A percentile compares a stretch with the other conserved stretches of the same genome.
These are phyloP conservation scores for Aethes cnicana DNA, from an alignment of 2,888 invertebrate genomes.

Conservation along the genomic window DNA sequence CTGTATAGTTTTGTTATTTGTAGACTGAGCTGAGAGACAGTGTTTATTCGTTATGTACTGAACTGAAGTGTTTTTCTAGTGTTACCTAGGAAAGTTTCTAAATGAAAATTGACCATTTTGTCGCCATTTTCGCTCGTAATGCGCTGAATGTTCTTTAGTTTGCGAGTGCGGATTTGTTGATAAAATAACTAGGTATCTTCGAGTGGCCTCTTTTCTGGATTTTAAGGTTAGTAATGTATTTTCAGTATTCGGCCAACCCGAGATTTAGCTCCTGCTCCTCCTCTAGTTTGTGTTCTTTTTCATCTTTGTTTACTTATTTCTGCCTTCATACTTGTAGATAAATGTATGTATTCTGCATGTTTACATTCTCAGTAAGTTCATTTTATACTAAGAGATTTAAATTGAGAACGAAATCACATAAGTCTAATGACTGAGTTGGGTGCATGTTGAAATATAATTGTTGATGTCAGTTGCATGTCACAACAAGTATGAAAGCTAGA, in stretches of 20 bases:
- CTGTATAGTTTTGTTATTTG: background rate
- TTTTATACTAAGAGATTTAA: too few species aligned
- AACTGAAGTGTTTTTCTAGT: conserved; percentile 12
- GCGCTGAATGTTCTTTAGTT: conserved; percentile 45
- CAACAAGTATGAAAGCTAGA: too few species aligned
- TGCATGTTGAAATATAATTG: too few species aligned
- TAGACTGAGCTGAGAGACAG: conserved; percentile 1
- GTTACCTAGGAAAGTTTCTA: conserved; percentile 17
- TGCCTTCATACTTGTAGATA: too few species aligned
- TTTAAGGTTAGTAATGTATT: conserved; percentile 32
- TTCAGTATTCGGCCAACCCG: too few species aligned
- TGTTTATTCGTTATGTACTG: conserved; percentile 22
- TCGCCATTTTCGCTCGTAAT: conserved; percentile 57
- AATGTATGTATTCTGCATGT: too few species aligned
- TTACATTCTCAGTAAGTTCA: too few species aligned
- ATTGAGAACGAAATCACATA: too few species aligned
- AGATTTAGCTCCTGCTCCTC: too few species aligned
- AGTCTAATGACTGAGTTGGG: too few species aligned
- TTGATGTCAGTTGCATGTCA: too few species aligned
- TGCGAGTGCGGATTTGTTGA: conserved; percentile 19
- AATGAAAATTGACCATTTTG: conserved; percentile 37
- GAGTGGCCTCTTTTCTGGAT: conserved; percentile 9
- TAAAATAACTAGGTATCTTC: background rate
- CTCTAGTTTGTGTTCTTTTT: background rate
- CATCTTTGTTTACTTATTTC: too few species aligned